These are phyloP conservation scores for Teleopsis dalmanni DNA, from an alignment of 1,140 invertebrate species.

Conservation along the genomic window DNA sequence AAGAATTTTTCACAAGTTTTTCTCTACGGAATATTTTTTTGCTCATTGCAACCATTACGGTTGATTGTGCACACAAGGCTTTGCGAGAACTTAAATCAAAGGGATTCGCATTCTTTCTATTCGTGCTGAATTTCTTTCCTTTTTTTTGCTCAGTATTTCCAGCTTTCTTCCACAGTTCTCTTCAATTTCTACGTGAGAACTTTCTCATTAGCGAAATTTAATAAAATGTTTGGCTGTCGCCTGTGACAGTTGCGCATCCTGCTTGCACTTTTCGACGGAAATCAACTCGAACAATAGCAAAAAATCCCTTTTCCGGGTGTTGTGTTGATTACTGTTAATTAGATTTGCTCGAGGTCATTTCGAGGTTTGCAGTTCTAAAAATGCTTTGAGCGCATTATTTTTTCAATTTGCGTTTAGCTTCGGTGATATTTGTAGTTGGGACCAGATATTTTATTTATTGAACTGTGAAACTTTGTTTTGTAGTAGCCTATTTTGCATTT, in stretches of 20 bases:
- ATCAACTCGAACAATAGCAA: constrained; percentile 1
- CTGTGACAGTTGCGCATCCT: not conserved
- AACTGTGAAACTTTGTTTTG: no score
- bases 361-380: no score
- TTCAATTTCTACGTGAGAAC: constrained; percentile 19
- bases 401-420: no score
- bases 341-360: no score
- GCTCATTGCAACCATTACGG: not conserved
- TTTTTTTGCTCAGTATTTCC: not conserved
- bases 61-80: not conserved
- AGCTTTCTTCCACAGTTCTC: not conserved
- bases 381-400: no score
- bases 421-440: no score
- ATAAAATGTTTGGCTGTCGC: constrained; percentile 35
- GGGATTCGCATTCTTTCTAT: not conserved
- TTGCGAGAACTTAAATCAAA: not conserved
- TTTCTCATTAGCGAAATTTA: constrained; percentile 38
- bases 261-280: not conserved
- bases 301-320: not conserved
- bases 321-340: not conserved
- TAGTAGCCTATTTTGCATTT: no score
- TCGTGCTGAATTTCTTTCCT: not conserved
- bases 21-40: not conserved
- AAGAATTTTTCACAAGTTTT: not conserved
- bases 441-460: no score